phyloP scores from a whole-genome alignment of 2,888 invertebrate genomes.

The Rhamnusium bicolor region DNA sequence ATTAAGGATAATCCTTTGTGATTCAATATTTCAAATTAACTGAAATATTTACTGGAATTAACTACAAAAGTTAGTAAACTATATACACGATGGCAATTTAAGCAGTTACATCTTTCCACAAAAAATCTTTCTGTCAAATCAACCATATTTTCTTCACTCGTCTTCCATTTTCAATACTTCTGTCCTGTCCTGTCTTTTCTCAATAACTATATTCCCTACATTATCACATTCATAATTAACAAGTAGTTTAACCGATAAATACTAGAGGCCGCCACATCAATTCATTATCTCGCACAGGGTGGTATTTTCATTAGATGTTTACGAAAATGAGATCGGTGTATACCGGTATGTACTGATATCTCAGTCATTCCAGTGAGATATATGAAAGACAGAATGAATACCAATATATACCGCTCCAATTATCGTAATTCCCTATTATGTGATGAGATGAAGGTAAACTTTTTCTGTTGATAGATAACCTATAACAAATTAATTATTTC shows the following conservation, averaged over 20 bases:
- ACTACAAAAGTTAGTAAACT: not conserved
- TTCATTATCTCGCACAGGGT: too few relatives aligned
- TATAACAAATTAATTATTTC: too few relatives aligned
- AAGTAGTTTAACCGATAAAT: not conserved
- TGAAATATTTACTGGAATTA: not conserved
- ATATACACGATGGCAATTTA: not conserved
- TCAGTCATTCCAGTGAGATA: too few relatives aligned
- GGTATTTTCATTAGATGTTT: too few relatives aligned
- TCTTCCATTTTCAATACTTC: constrained; percentile 13
- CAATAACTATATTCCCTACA: not conserved
- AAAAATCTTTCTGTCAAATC: constrained; percentile 23
- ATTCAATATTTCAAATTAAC: not conserved
- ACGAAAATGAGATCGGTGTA: too few relatives aligned
- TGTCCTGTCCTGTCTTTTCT: too few relatives aligned
- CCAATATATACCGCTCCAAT: too few relatives aligned
- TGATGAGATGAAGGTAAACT: too few relatives aligned
- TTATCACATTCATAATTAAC: not conserved
- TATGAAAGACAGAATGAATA: too few relatives aligned
- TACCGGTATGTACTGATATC: too few relatives aligned
- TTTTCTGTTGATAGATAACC: too few relatives aligned
- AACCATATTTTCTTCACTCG: not conserved
- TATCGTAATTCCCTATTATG: too few relatives aligned
- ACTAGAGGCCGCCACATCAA: not conserved
- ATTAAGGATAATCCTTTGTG: not conserved
- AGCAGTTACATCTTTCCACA: not conserved